A percentile compares a stretch with the other conserved stretches of the same genome.
phyloP scores from a whole-genome alignment of 1,140 invertebrate genomes.

The Adelges cooleyi region DNA sequence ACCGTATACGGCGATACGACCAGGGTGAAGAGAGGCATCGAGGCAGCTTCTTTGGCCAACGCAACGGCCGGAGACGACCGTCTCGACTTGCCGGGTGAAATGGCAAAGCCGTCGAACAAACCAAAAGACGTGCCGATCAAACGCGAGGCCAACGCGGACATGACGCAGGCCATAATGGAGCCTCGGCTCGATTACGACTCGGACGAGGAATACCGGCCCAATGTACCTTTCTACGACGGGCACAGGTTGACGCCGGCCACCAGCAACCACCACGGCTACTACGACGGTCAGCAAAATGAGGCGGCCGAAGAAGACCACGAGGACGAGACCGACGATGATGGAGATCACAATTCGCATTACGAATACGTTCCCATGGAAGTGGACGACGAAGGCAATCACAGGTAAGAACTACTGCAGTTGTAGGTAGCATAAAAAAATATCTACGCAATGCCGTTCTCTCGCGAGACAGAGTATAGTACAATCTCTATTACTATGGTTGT shows the following conservation, averaged over 20 bases:
- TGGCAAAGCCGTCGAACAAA: neutral
- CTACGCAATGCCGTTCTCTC: too few relatives aligned
- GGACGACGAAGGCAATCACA: slow-evolving; percentile 24
- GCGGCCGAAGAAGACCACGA: neutral
- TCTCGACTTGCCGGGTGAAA: neutral
- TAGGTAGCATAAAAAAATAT: too few relatives aligned
- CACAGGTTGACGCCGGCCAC: neutral
- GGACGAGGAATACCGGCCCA: neutral
- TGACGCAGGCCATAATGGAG: slow-evolving; percentile 28
- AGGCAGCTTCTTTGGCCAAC: neutral
- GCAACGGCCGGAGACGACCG: neutral
- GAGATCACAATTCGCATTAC: slow-evolving; percentile 26
- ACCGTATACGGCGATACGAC: neutral
- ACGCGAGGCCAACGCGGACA: neutral
- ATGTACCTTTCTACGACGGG: slow-evolving; percentile 15
- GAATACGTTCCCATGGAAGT: slow-evolving; percentile 30
- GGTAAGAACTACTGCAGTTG: neutral
- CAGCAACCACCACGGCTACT: neutral
- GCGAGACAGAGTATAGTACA: too few relatives aligned
- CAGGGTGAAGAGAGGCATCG: neutral
- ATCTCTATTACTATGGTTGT: too few relatives aligned
- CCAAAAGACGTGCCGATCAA: neutral
- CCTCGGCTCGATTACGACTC: neutral
- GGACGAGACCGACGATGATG: neutral
- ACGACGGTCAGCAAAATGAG: neutral